Evolutionary conservation across 92 coral and sea anemone species (phyloP).

Genomic region (Montipora capitata): DNA sequence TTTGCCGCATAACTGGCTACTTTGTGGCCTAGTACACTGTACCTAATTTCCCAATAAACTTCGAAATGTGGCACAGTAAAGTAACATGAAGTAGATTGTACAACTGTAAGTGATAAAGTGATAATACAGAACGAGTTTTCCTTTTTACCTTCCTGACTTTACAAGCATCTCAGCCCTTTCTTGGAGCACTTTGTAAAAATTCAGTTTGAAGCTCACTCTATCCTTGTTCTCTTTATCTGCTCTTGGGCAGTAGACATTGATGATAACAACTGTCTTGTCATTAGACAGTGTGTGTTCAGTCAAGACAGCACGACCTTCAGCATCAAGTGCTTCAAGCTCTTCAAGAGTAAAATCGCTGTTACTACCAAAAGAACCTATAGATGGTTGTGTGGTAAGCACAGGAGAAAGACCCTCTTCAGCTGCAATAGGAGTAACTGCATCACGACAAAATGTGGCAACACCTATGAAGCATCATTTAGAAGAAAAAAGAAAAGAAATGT

Average conservation of each 20-base stretch:
- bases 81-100: too few relatives aligned
- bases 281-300: conserved; percentile 83
- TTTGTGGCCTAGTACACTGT: too few relatives aligned
- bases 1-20: too few relatives aligned
- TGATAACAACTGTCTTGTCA: conserved; percentile 83
- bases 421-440: conserved; percentile 82
- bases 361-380: conserved; percentile 82
- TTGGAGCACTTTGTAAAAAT: conserved; percentile 86
- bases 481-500: too few relatives aligned
- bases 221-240: conserved; percentile 97
- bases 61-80: too few relatives aligned
- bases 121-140: too few relatives aligned
- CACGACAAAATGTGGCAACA: conserved; percentile 96
- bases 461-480: conserved; percentile 46
- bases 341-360: conserved; percentile 68
- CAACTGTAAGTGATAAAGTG: too few relatives aligned
- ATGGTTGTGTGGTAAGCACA: conserved; percentile 59
- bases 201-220: conserved; percentile 86
- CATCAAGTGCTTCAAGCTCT: conserved; percentile 86
- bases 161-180: conserved; percentile 85
- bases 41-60: too few relatives aligned
- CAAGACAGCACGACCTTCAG: conserved; percentile 90
- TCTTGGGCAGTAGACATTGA: conserved; percentile 97
- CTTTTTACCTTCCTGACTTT: conserved; percentile 79
- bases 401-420: conserved; percentile 93